phyloP scores from a whole-genome alignment of 2,888 invertebrate genomes.

The Agonum fuliginosum region DNA sequence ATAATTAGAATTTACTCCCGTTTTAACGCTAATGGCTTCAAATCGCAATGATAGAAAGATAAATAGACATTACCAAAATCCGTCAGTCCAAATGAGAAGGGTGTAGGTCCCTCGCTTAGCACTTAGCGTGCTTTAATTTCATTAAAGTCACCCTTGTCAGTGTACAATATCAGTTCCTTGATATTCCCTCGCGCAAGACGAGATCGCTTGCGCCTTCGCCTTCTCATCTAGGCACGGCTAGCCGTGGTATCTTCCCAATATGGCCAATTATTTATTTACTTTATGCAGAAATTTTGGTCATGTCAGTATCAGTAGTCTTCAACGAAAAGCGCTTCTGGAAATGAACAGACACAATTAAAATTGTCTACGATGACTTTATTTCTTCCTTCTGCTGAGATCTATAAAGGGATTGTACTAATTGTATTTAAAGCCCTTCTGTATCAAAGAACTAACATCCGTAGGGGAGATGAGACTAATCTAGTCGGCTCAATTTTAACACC shows the following conservation, averaged over 20 bases:
- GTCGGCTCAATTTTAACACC: no score
- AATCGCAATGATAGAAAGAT: constrained; percentile 52
- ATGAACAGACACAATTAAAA: constrained; percentile 15
- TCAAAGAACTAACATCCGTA: no score
- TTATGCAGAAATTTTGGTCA: constrained; percentile 41
- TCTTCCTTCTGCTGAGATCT: background rate
- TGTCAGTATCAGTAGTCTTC: constrained; percentile 8
- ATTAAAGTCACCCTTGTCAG: constrained; percentile 58
- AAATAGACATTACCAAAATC: constrained; percentile 52
- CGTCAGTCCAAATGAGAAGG: constrained; percentile 53
- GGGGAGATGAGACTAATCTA: no score
- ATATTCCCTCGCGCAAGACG: background rate
- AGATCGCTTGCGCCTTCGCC: background rate
- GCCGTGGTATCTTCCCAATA: constrained; percentile 44
- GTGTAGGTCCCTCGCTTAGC: constrained; percentile 41
- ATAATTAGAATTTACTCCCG: background rate
- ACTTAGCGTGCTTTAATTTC: constrained; percentile 51
- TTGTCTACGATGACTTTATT: background rate
- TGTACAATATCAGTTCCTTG: constrained; percentile 25
- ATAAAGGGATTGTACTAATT: constrained; percentile 4
- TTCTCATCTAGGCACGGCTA: background rate
- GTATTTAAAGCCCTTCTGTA: background rate
- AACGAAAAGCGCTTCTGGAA: background rate
- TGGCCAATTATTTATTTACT: constrained; percentile 54
- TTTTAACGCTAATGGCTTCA: constrained; percentile 39